Evolutionary conservation across 2,113 vertebrate genomes (phyloP), one percentile per base, ranked within the genome.

Genomic region (Choloepus hoffmanni): DNA sequence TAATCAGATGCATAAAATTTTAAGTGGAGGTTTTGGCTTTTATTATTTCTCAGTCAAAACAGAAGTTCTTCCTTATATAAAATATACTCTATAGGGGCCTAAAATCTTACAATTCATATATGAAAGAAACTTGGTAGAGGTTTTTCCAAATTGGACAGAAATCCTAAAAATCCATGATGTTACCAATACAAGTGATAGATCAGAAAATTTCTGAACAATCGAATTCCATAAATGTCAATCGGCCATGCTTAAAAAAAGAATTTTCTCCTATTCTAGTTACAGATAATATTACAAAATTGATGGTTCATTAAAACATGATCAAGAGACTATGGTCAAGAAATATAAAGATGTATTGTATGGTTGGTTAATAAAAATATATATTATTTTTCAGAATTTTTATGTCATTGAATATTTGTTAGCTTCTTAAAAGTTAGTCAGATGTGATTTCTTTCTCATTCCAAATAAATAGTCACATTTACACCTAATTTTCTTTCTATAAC

Each of bases 111-210:
- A 62, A 83, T 67, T 83, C 4, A 40, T 30, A 36, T n/a, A 28
- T 82, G 68, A 95, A 81, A 83, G 11, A 95, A 48, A 89, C 5
- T 74, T 73, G 9, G n/a, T 90, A 67, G 40, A 78, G 10, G 72
- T 19, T 50, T 96, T 90, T 91, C n/a, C 67, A 94, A 94, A 73
- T 91, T 93, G 58, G n/a, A 33, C 60, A 73, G 40, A 2, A 89
- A 73, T 74, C 18, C 30, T 62, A 89, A 89, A 92, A 89, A 77
- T 73, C 70, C 6, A 90, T 60, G 4, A 26, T 12, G 50, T 43
- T 93, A 90, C 21, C 12, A 92, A 68, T 77, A 85, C 40, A 97
- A 94, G 4, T 24, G 73, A 8, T 55, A 5, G 43, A 81, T 24
- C 19, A 87, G 85, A 74, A 94, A 58, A 0, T 77, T 78, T 89